A percentile compares a stretch with the other conserved stretches of the same genome.
These are phyloP conservation scores for Gryllus bimaculatus DNA, from an alignment of 1,140 invertebrate species.

Conservation along the genomic window DNA sequence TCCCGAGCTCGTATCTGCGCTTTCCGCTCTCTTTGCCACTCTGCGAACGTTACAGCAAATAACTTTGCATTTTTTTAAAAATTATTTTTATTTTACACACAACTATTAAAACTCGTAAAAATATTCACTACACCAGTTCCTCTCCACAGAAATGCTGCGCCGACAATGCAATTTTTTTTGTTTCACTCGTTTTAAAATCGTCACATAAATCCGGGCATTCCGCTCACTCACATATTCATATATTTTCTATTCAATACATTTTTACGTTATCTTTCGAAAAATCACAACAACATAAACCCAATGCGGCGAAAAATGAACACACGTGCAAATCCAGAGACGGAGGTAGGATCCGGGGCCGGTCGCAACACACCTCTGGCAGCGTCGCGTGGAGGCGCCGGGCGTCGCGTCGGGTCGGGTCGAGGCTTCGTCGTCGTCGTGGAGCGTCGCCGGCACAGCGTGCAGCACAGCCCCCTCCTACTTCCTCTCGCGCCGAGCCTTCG, in stretches of 20 bases:
- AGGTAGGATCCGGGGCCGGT: no score
- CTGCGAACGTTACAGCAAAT: neutral
- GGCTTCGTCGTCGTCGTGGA: neutral
- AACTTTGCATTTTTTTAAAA: neutral
- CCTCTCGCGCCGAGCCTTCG: neutral
- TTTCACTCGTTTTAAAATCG: no score
- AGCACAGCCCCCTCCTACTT: neutral
- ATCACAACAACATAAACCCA: neutral
- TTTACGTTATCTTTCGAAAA: no score
- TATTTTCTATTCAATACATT: no score
- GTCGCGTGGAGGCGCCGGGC: neutral
- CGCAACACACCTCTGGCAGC: neutral
- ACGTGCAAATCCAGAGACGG: no score
- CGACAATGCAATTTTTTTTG: no score
- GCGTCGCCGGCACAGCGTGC: no score
- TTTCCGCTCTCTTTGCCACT: no score
- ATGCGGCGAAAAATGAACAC: neutral
- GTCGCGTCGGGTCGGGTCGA: neutral
- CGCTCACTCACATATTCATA: no score
- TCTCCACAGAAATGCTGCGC: neutral
- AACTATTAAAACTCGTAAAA: neutral
- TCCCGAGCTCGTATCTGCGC: no score
- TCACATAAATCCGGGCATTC: no score
- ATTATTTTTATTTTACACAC: neutral
- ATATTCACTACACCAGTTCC: neutral